Conservation (phyloP, 2,113 vertebrate genomes). For the Nesoenas mayeri region DNA sequence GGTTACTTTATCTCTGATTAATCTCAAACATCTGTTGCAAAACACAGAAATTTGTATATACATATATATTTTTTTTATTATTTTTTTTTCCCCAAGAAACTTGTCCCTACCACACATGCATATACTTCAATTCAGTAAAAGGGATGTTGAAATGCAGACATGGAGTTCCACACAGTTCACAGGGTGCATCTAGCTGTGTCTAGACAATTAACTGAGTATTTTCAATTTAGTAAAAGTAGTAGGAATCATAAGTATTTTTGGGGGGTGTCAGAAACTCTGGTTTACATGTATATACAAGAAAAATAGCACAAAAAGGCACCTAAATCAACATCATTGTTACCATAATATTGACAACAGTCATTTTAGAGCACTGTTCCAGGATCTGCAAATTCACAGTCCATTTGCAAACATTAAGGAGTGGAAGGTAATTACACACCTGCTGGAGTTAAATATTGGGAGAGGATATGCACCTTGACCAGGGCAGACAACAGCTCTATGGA, state of each 20-base stretch:
- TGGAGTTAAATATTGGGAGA: not conserved
- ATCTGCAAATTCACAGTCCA: not conserved
- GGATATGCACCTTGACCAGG: not conserved
- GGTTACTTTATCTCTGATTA: not conserved
- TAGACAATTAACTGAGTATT: not conserved
- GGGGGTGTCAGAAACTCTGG: not conserved
- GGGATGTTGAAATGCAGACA: not conserved
- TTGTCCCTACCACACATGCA: not conserved
- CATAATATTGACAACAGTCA: not conserved
- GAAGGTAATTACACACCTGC: not conserved
- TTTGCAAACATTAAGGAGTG: not conserved
- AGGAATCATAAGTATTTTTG: not conserved
- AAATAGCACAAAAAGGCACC: not conserved
- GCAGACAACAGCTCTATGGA: not conserved
- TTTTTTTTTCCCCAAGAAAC: not conserved
- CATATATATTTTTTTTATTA: not conserved
- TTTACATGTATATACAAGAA: not conserved
- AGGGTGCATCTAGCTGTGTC: not conserved
- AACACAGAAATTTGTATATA: too few species aligned
- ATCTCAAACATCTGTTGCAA: not conserved
- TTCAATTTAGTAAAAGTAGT: not conserved
- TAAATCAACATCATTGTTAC: not conserved
- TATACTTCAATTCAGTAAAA: not conserved
- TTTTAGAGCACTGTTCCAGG: not conserved
- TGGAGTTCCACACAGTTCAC: not conserved